Percentiles rank a stretch among this genome's conserved stretches.
phyloP scores from a whole-genome alignment of 2,888 invertebrate genomes.

The Polia nebulosa region DNA sequence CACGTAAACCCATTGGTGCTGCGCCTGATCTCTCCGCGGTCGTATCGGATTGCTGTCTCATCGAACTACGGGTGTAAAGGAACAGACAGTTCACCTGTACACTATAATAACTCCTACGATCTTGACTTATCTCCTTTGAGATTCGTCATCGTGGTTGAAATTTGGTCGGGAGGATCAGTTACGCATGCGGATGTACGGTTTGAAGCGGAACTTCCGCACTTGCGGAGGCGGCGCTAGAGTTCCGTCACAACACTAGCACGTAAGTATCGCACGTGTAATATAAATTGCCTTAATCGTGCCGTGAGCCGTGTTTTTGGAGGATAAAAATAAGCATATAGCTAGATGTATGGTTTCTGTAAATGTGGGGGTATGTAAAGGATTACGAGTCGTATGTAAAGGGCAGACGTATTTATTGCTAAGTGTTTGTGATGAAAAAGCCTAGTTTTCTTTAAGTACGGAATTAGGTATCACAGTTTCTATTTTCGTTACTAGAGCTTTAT shows the following conservation, averaged over 20 bases:
- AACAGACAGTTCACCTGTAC: too few relatives aligned
- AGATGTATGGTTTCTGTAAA: constrained; percentile 26
- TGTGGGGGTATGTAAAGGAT: constrained; percentile 26
- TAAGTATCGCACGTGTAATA: constrained; percentile 43
- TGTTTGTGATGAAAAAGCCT: background rate
- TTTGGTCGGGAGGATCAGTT: too few relatives aligned
- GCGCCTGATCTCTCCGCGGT: too few relatives aligned
- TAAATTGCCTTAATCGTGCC: constrained; percentile 58
- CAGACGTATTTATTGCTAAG: constrained; percentile 8
- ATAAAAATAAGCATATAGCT: constrained; percentile 46
- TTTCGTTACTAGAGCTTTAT: background rate
- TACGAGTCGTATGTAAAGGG: background rate
- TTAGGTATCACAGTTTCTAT: background rate
- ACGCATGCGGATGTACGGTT: background rate
- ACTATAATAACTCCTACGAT: too few relatives aligned
- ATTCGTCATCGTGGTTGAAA: too few relatives aligned
- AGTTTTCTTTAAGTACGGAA: background rate
- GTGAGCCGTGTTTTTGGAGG: constrained; percentile 40
- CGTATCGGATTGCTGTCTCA: too few relatives aligned
- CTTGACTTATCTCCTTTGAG: too few relatives aligned
- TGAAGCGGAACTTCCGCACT: background rate
- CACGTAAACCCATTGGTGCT: too few relatives aligned
- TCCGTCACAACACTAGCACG: background rate
- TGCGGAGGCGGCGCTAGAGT: background rate
- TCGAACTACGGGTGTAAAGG: too few relatives aligned